phyloP scores from a whole-genome alignment of 2,797 vertebrate genomes.

The Periophthalmus magnuspinnatus region DNA sequence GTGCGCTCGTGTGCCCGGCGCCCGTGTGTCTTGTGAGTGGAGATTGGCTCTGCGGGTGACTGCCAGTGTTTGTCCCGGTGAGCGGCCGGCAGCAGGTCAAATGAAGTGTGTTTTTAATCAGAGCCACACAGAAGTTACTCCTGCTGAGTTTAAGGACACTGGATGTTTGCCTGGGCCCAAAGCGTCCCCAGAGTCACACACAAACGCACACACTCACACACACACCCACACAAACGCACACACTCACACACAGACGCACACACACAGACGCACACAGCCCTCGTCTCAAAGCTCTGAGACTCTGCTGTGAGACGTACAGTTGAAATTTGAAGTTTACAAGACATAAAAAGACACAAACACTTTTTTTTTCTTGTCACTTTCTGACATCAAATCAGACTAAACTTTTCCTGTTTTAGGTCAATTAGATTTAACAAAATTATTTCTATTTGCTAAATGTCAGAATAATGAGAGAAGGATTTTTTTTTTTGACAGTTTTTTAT shows the following conservation, averaged over 20 bases:
- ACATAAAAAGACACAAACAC: too few species aligned
- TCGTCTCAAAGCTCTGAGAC: not conserved
- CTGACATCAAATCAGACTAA: too few species aligned
- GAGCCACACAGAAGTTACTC: not conserved
- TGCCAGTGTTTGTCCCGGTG: not conserved
- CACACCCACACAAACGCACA: too few species aligned
- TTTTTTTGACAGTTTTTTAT: too few species aligned
- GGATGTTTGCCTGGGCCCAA: not conserved
- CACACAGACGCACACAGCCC: not conserved
- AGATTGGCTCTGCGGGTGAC: constrained; percentile 11
- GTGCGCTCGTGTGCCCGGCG: not conserved
- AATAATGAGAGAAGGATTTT: too few species aligned
- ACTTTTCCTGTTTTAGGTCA: too few species aligned
- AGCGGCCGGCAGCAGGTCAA: constrained; percentile 7
- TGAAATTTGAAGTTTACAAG: too few species aligned
- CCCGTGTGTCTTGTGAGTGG: constrained; percentile 5
- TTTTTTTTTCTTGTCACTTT: too few species aligned
- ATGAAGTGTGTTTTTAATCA: constrained; percentile 10
- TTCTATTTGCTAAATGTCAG: too few species aligned
- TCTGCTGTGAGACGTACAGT: not conserved
- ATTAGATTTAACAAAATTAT: too few species aligned
- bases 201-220: too few species aligned
- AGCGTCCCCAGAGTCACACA: not conserved
- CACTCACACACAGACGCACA: too few species aligned
- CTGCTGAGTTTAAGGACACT: constrained; percentile 10